Base-by-base conservation (phyloP, 2,113 vertebrate genomes). In the Sinocyclocheilus grahami region DNA sequence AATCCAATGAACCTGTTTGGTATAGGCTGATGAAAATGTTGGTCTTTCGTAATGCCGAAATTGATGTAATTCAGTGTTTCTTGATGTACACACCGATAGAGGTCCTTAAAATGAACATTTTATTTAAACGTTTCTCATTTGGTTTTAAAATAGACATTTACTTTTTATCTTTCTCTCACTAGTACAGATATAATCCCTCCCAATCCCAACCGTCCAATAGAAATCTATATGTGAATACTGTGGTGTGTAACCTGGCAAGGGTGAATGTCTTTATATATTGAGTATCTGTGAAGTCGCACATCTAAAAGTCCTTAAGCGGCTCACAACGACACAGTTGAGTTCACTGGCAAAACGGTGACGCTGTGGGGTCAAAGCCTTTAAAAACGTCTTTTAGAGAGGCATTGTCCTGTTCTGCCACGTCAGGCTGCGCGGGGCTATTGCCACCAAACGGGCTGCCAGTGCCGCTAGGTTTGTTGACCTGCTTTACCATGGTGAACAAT, bases 331-430 rank as follows among this genome's bases (percentile, higher is more conserved):
- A 42, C 42, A 12, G 46, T 12, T 22, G 71, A 75, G 87, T 88
- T 95, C 90, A 98, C 95, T 99, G 97, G 91, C 97, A 98, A 85
- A 99, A 99, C 0, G 97, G 97, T 1, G 97, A 99, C 0, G 97
- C 97, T 0, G 97, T 98, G 84, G 97, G 97, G 91, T 99, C 97
- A 4, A 99, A 99, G 20, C 97, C 97, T 94, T 99, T 98, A 91
- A 99, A 99, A 90, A 99, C 97, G 18, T 99, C 97, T 86, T 98
- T 98, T 46, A 99, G 93, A 4, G 97, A 98, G 1, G 94, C 97
- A 0, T 97, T 95, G 82, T 98, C 97, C 86, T 96, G 96, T 65
- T 97, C 96, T 0, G 95, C 63, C 0, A 91, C 51, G 2, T 97
- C 96, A 0, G 91, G 58, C 1, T 93, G 96, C 0, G 95, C 94